phyloP scores from a whole-genome alignment of 2,113 vertebrate species.

The Dromaius novaehollandiae region DNA sequence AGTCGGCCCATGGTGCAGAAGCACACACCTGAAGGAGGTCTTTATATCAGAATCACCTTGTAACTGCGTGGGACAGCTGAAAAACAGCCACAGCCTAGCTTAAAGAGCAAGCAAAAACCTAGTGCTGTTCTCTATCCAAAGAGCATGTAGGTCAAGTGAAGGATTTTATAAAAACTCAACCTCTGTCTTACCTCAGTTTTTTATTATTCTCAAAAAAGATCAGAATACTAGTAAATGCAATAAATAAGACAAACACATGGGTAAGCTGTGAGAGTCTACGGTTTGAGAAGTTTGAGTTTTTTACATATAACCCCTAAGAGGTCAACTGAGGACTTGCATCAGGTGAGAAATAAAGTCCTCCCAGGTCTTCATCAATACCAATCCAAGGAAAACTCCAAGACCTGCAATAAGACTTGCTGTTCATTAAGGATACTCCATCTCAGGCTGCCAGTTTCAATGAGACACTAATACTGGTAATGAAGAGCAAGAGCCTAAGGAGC shows the following conservation, averaged over 20 bases:
- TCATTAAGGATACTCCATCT: neutral
- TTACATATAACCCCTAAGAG: neutral
- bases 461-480: neutral
- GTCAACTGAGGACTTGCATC: neutral
- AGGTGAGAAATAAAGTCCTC: neutral
- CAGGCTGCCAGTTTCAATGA: neutral
- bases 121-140: neutral
- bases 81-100: no score
- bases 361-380: neutral
- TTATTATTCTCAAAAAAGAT: neutral
- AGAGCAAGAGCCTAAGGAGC: neutral
- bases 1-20: neutral
- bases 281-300: neutral
- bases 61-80: neutral
- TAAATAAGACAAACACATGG: neutral
- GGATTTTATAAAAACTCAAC: neutral
- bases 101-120: neutral
- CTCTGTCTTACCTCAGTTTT: neutral
- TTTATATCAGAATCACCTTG: neutral
- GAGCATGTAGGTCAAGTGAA: neutral
- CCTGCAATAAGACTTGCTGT: neutral
- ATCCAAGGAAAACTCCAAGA: neutral
- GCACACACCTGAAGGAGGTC: fast-evolving
- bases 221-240: neutral
- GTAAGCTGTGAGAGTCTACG: neutral